A percentile compares a stretch with the other conserved stretches of the same genome.
These are phyloP conservation scores for Spatula versicolor DNA, from an alignment of 2,797 vertebrate genomes.

Conservation along the genomic window DNA sequence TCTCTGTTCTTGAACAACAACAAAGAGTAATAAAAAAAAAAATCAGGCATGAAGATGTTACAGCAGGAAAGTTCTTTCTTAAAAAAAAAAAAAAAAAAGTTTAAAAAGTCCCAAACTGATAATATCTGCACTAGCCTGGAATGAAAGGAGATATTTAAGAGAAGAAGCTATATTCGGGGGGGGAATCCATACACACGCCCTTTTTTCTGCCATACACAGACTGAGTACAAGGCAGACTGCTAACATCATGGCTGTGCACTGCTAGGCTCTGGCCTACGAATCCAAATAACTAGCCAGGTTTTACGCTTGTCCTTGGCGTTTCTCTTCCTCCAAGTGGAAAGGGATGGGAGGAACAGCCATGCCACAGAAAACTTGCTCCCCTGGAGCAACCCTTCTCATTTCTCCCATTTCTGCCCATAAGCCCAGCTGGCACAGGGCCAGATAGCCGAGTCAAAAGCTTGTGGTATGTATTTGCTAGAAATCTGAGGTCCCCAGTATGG, in stretches of 20 bases:
- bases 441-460: neutral
- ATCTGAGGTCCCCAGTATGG: neutral
- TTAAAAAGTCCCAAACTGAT: neutral
- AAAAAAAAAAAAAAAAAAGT: neutral
- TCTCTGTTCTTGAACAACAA: neutral
- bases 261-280: neutral
- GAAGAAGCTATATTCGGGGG: neutral
- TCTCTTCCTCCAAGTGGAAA: neutral
- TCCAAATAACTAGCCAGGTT: neutral
- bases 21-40: neutral
- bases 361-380: neutral
- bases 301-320: neutral
- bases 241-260: neutral
- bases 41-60: neutral
- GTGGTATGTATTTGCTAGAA: neutral
- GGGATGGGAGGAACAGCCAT: neutral
- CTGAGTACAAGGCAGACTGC: neutral
- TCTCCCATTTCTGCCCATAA: neutral
- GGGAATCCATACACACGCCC: neutral
- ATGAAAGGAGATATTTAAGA: neutral
- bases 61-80: neutral
- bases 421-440: neutral
- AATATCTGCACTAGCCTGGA: neutral
- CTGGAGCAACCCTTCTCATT: neutral
- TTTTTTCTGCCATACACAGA: neutral